These are phyloP conservation scores for Agelaius phoeniceus DNA, from an alignment of 2,113 vertebrate species.

Conservation along the genomic window DNA sequence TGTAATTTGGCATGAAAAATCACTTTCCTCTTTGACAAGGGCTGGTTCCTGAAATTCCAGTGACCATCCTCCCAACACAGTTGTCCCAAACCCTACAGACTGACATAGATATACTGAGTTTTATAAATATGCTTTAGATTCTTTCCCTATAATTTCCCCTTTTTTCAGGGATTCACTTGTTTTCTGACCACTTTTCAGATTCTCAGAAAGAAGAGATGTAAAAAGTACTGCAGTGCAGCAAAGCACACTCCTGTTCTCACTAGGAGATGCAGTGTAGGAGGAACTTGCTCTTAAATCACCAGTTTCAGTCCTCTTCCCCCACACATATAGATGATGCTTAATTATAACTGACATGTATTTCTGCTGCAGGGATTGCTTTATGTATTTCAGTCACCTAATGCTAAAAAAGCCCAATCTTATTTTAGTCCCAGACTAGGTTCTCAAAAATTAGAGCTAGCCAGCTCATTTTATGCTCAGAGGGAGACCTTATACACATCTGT, in stretches of 20 bases:
- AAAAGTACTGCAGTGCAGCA: constrained; percentile 24
- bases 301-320: background rate
- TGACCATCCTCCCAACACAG: background rate
- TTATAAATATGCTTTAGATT: background rate
- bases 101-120: background rate
- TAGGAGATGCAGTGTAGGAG: background rate
- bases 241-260: background rate
- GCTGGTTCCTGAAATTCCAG: background rate
- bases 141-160: background rate
- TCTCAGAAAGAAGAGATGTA: background rate
- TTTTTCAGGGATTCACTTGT: background rate
- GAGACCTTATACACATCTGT: background rate
- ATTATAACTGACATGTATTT: background rate
- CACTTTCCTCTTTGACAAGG: background rate
- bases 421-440: background rate
- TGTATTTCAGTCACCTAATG: background rate
- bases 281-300: constrained; percentile 9
- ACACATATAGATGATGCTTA: background rate
- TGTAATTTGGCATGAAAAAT: background rate
- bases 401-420: background rate
- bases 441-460: background rate
- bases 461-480: background rate
- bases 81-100: background rate
- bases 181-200: background rate
- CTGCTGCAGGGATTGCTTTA: background rate